These are phyloP conservation scores for Empis livida DNA, from an alignment of 2,888 invertebrate genomes.

Conservation along the genomic window DNA sequence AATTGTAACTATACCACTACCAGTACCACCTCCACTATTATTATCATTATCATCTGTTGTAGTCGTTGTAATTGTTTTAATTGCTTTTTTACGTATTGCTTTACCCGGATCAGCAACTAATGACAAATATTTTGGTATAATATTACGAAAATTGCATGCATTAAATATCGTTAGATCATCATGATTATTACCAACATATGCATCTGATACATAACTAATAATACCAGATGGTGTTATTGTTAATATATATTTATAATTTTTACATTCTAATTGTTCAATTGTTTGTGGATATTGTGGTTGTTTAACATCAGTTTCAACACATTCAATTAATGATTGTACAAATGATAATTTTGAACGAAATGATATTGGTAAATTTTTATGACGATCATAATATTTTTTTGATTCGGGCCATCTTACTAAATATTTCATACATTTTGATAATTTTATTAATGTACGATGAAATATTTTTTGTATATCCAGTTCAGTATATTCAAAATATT, in stretches of 20 bases:
- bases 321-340: constrained; percentile 32
- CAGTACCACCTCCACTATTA: constrained; percentile 18
- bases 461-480: constrained; percentile 26
- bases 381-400: constrained; percentile 29
- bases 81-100: constrained; percentile 21
- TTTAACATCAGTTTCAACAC: constrained; percentile 31
- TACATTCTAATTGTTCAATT: constrained; percentile 22
- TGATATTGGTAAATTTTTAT: constrained; percentile 30
- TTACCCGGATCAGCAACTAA: constrained; percentile 32
- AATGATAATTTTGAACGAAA: constrained; percentile 29
- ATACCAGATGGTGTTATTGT: constrained; percentile 31
- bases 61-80: constrained; percentile 8
- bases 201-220: constrained; percentile 30
- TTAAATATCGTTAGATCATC: constrained; percentile 32
- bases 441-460: constrained; percentile 22
- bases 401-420: constrained; percentile 32
- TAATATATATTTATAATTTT: constrained; percentile 31
- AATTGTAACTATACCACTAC: background rate
- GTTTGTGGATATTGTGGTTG: constrained; percentile 18
- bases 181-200: constrained; percentile 26
- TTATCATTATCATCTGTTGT: constrained; percentile 6
- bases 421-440: constrained; percentile 27
- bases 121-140: constrained; percentile 31
- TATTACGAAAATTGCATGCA: constrained; percentile 25
- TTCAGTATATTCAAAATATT: constrained; percentile 29